Conservation (phyloP, 2,888 invertebrate genomes). For the Brassicogethes aeneus region DNA sequence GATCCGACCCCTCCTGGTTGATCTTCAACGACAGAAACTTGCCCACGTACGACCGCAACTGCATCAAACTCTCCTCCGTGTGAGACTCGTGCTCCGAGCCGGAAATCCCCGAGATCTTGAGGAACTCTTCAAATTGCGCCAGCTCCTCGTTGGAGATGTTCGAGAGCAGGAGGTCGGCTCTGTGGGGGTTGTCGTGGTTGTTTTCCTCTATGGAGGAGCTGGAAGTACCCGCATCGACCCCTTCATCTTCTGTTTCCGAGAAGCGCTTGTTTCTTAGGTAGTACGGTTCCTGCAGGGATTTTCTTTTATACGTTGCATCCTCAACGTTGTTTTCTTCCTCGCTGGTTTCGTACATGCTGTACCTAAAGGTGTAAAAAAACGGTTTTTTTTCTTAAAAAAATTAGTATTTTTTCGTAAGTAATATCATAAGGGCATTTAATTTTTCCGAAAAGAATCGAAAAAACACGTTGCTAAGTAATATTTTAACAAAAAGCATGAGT, state of each 20-base stretch:
- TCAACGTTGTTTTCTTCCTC: constrained; percentile 45
- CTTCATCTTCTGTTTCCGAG: constrained; percentile 50
- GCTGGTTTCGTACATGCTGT: constrained; percentile 69
- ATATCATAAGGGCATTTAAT: too few species aligned
- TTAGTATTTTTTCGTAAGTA: too few species aligned
- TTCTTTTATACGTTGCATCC: constrained; percentile 50
- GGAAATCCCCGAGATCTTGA: constrained; percentile 62
- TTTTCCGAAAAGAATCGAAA: too few species aligned
- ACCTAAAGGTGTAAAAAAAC: too few species aligned
- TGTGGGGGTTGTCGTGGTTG: constrained; percentile 32
- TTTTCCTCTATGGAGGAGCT: constrained; percentile 52
- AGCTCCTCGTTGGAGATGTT: constrained; percentile 54
- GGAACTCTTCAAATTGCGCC: constrained; percentile 59
- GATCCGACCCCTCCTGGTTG: constrained; percentile 57
- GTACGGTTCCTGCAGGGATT: constrained; percentile 69
- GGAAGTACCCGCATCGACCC: constrained; percentile 46
- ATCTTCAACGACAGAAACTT: constrained; percentile 62
- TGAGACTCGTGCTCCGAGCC: constrained; percentile 58
- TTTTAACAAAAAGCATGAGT: too few species aligned
- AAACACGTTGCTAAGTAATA: too few species aligned
- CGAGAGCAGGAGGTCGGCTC: constrained; percentile 27
- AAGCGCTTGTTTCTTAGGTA: constrained; percentile 39
- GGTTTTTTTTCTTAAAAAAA: too few species aligned
- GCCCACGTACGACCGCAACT: constrained; percentile 61
- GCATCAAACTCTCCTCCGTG: constrained; percentile 56